These are phyloP conservation scores for Gymnothorax reevesii DNA, from an alignment of 2,797 vertebrate species.

Conservation along the genomic window DNA sequence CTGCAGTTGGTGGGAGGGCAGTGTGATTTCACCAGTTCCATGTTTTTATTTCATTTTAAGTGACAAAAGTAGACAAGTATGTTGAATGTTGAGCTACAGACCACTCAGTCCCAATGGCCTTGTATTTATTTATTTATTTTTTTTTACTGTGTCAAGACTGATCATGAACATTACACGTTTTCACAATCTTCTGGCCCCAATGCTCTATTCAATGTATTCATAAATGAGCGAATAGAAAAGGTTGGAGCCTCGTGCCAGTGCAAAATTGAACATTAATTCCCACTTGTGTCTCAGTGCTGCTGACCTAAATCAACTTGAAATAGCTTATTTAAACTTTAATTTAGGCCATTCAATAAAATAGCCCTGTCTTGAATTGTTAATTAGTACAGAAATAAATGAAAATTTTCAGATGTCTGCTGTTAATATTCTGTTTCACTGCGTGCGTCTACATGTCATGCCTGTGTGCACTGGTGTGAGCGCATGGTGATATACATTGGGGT, in stretches of 20 bases:
- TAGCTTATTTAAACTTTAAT: slow-evolving; percentile 11
- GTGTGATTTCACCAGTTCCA: background rate
- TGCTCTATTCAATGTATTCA: background rate
- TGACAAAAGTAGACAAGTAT: background rate
- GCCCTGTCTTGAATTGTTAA: slow-evolving; percentile 4
- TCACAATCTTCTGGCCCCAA: background rate
- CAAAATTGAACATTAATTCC: background rate
- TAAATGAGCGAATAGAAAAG: background rate
- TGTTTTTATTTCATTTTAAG: background rate
- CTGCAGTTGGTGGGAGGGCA: background rate
- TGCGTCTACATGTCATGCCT: background rate
- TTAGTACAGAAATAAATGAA: background rate
- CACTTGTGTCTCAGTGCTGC: background rate
- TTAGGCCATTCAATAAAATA: slow-evolving; percentile 1
- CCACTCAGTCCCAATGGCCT: background rate
- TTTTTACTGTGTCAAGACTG: background rate
- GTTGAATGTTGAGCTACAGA: background rate
- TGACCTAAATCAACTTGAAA: slow-evolving; percentile 10
- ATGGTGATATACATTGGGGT: background rate
- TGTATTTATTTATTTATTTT: background rate
- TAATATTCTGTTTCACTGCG: background rate
- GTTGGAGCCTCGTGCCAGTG: background rate
- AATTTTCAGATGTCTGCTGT: background rate
- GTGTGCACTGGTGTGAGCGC: background rate
- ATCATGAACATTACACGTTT: background rate